These are phyloP conservation scores for Chascanopsetta lugubris DNA, from an alignment of 2,113 vertebrate genomes.

Conservation along the genomic window DNA sequence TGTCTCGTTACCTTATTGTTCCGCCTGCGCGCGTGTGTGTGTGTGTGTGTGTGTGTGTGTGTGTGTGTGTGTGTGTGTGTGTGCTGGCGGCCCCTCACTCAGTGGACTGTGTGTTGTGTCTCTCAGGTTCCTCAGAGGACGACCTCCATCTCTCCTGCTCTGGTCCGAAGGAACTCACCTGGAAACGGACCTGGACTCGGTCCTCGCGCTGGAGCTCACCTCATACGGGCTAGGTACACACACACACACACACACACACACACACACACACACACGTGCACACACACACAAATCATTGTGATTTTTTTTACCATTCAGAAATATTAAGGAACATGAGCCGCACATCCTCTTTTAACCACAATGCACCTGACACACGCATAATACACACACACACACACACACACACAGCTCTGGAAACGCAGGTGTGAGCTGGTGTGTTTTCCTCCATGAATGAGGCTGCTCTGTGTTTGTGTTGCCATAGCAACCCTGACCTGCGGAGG, in stretches of 20 bases:
- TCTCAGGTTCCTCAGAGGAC: slow-evolving; percentile 97
- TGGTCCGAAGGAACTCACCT: slow-evolving; percentile 95
- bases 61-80: background rate
- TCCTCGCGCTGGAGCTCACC: slow-evolving; percentile 89
- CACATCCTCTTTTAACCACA: no score
- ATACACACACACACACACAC: background rate
- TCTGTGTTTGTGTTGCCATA: slow-evolving; percentile 65
- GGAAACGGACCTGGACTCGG: slow-evolving; percentile 91
- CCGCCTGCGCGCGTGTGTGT: no score
- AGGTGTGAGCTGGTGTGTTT: background rate
- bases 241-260: slow-evolving; percentile 12
- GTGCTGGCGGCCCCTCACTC: background rate
- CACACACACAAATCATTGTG: background rate
- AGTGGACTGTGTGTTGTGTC: background rate
- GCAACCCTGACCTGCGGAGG: slow-evolving; percentile 95
- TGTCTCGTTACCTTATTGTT: background rate
- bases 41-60: background rate
- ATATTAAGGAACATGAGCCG: no score
- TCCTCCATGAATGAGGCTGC: background rate
- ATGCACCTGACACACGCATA: slow-evolving; percentile 77
- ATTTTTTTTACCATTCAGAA: no score
- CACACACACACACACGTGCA: background rate
- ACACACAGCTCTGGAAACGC: slow-evolving; percentile 2
- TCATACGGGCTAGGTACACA: slow-evolving; percentile 92
- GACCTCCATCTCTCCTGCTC: slow-evolving; percentile 97